Conservation (phyloP, 2,888 invertebrate species). For the Acleris laterana region DNA sequence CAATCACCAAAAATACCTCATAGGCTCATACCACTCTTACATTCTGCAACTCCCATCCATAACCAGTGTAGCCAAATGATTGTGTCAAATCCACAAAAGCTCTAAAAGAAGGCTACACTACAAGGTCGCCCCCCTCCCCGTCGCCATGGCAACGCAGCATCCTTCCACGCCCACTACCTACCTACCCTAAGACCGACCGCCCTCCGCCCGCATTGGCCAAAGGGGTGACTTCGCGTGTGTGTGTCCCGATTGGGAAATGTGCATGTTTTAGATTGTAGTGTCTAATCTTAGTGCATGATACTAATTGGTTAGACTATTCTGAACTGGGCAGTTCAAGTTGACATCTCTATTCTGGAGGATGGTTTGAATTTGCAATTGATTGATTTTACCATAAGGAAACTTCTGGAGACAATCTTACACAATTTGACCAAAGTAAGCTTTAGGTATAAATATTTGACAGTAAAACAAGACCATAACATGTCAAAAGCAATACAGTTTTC, state of each 20-base stretch:
- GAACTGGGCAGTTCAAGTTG: too few species aligned
- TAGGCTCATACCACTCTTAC: too few species aligned
- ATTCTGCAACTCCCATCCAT: neutral
- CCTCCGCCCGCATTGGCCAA: conserved; percentile 81
- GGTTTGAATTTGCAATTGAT: too few species aligned
- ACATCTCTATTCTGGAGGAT: too few species aligned
- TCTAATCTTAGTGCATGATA: neutral
- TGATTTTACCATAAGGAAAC: too few species aligned
- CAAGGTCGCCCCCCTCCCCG: conserved; percentile 53
- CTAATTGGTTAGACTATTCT: too few species aligned
- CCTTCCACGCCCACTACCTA: conserved; percentile 83
- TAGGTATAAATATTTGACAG: too few species aligned
- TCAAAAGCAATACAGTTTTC: too few species aligned
- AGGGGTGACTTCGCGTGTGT: conserved; percentile 78
- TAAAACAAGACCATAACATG: too few species aligned
- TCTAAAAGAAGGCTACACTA: conserved; percentile 22
- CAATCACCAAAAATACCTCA: too few species aligned
- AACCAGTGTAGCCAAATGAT: conserved; percentile 7
- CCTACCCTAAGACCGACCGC: conserved; percentile 78
- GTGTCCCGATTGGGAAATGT: conserved; percentile 60
- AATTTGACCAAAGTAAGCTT: too few species aligned
- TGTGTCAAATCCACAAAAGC: conserved; percentile 9
- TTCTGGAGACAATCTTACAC: too few species aligned
- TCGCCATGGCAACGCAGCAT: conserved; percentile 86
- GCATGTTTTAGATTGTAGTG: conserved; percentile 38